Base-by-base conservation (phyloP, 1,140 invertebrate genomes). In the Hirudo medicinalis region DNA sequence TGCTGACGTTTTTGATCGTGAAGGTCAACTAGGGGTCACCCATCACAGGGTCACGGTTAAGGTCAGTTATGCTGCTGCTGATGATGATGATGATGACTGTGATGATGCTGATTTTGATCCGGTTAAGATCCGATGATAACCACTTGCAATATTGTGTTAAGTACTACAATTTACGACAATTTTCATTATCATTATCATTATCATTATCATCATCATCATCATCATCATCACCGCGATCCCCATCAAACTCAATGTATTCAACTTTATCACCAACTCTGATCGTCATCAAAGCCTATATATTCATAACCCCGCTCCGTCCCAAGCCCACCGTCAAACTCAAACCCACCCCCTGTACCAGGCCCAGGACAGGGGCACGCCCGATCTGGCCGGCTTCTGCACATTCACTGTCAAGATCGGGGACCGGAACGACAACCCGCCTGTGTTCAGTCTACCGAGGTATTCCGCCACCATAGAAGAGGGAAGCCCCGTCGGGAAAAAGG, bases 321-420 rank as follows among this genome's bases (percentile, higher is more conserved):
- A 57, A 20, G 20, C 2, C 5, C 54, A 2, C 2, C 20, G 5
- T 9, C 54, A 63, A 22, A 63, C 57, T 11, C 57, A 13, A 22
- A 8, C 15, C 20, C 15, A 22, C 4, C 8, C 57, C 15, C 29
- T 0, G 4, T 32, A 19, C 9, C 22, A 92, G 0, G 90, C 95
- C 0, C 95, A 95, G 83, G 92, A 92, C 9, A 93, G 91, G 0
- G 92, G 95, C 86, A 90, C 94, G 79, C 92, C 92, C n/a, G 91
- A 93, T 81, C 91, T 68, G 19, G 67, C 94, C 83, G 92, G 92
- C 54, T 92, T 95, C 72, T 95, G 92, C 79, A 94, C 91, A 0
- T 96, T 96, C 78, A 94, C 92, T 8, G 92, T 95, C 49, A 92
- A 96, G 85, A 94, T 96, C 43, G 92, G 91, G 0, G 92, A 94